A percentile compares a stretch with the other conserved stretches of the same genome.
These are phyloP conservation scores for Hephaestus fuliginosus DNA, from an alignment of 2,797 vertebrate species.

Conservation along the genomic window DNA sequence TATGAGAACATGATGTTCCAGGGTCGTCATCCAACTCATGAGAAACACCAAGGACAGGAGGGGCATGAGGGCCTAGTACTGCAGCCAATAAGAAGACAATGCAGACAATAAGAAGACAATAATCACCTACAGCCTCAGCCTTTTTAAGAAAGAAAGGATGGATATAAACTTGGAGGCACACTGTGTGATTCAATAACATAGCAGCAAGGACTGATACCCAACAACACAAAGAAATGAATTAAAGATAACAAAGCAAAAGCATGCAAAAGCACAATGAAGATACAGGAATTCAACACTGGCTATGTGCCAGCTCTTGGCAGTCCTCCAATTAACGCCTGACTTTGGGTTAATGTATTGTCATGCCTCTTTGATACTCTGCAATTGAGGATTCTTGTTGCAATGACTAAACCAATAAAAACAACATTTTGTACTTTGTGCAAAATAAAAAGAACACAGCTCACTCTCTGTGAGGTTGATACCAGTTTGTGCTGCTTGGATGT, in stretches of 20 bases:
- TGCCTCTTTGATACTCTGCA: slow-evolving; percentile 35
- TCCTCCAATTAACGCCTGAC: slow-evolving; percentile 46
- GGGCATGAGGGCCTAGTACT: background rate
- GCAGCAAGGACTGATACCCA: too few relatives aligned
- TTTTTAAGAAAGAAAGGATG: background rate
- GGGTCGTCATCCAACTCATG: background rate
- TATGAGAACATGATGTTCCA: background rate
- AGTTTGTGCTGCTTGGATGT: background rate
- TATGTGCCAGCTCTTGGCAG: slow-evolving; percentile 44
- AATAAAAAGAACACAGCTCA: background rate
- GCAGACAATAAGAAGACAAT: background rate
- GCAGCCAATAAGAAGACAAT: background rate
- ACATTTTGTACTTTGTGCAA: background rate
- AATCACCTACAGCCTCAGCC: background rate
- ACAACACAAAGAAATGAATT: background rate
- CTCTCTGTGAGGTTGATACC: background rate
- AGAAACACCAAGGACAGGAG: background rate
- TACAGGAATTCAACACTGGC: slow-evolving; percentile 18
- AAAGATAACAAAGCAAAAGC: background rate
- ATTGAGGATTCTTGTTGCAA: slow-evolving; percentile 40
- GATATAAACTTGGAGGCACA: background rate
- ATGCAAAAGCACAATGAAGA: slow-evolving; percentile 27
- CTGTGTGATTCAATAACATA: background rate
- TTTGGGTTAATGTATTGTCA: slow-evolving; percentile 58
- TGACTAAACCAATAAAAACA: slow-evolving; percentile 46